Conservation (phyloP, 2,113 vertebrate species). For the Syngnathoides biaculeatus region DNA sequence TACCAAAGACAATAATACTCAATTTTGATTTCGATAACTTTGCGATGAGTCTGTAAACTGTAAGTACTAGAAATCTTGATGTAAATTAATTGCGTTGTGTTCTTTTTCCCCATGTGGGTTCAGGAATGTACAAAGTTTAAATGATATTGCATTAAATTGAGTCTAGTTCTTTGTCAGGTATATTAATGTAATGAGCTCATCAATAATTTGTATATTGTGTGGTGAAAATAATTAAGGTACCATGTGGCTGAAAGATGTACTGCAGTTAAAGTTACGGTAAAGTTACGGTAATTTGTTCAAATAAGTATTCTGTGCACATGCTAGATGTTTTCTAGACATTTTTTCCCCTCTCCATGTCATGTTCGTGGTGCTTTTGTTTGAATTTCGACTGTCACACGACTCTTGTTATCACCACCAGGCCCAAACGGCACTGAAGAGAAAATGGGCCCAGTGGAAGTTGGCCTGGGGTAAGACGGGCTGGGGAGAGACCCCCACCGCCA, state of each 20-base stretch:
- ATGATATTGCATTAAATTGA: not conserved
- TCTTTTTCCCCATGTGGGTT: no score
- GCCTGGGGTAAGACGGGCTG: constrained; percentile 58
- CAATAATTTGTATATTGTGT: not conserved
- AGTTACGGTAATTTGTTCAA: no score
- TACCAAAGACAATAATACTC: no score
- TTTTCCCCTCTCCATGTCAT: no score
- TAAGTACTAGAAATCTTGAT: no score
- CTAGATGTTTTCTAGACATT: no score
- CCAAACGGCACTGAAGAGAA: constrained; percentile 65
- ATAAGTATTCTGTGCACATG: no score
- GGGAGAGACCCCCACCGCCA: constrained; percentile 35
- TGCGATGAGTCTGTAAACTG: no score
- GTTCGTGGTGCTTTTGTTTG: not conserved
- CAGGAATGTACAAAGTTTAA: not conserved
- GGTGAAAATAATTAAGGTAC: not conserved
- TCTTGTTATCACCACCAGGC: constrained; percentile 56
- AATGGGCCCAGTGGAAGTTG: constrained; percentile 62
- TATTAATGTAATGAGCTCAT: not conserved
- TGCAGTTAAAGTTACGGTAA: no score
- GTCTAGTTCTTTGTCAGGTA: not conserved
- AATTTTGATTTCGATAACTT: no score
- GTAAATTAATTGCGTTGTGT: no score
- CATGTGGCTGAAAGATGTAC: not conserved
- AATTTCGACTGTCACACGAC: not conserved